Evolutionary conservation across 1,140 invertebrate genomes (phyloP).

Genomic region (Chrysoperla carnea): DNA sequence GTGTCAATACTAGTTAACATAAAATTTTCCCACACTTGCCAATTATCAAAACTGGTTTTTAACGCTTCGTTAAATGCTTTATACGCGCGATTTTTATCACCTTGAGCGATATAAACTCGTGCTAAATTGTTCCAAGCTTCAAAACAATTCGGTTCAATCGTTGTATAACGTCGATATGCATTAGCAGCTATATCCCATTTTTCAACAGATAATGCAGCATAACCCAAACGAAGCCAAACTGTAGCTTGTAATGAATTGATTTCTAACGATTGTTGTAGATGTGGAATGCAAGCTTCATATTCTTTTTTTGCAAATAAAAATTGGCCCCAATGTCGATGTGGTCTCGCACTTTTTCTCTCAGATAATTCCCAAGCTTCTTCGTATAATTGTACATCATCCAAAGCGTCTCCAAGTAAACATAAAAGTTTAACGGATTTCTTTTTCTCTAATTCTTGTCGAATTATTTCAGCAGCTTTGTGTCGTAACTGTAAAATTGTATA

Average conservation of each 20-base stretch:
- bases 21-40: slow-evolving; percentile 95
- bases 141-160: slow-evolving; percentile 74
- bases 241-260: slow-evolving; percentile 70
- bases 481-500: slow-evolving; percentile 66
- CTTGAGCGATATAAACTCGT: slow-evolving; percentile 75
- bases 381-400: slow-evolving; percentile 69
- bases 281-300: slow-evolving; percentile 56
- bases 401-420: slow-evolving; percentile 62
- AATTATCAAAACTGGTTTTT: slow-evolving; percentile 87
- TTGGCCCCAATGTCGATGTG: slow-evolving; percentile 67
- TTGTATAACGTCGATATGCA: slow-evolving; percentile 73
- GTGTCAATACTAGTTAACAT: slow-evolving; percentile 66
- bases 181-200: slow-evolving; percentile 68
- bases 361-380: slow-evolving; percentile 84
- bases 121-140: slow-evolving; percentile 97
- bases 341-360: slow-evolving; percentile 53
- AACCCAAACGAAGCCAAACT: slow-evolving; percentile 77
- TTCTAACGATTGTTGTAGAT: slow-evolving; percentile 62
- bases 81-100: slow-evolving; percentile 73
- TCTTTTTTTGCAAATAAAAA: slow-evolving; percentile 58
- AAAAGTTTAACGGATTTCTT: slow-evolving; percentile 72
- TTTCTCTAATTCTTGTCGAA: slow-evolving; percentile 60
- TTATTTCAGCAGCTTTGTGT: slow-evolving; percentile 82
- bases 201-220: slow-evolving; percentile 57
- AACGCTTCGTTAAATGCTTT: slow-evolving; percentile 72